Evolutionary conservation across 2,888 invertebrate genomes (phyloP), one percentile per base, ranked within the genome.

Genomic region (Eremobia ochroleuca): DNA sequence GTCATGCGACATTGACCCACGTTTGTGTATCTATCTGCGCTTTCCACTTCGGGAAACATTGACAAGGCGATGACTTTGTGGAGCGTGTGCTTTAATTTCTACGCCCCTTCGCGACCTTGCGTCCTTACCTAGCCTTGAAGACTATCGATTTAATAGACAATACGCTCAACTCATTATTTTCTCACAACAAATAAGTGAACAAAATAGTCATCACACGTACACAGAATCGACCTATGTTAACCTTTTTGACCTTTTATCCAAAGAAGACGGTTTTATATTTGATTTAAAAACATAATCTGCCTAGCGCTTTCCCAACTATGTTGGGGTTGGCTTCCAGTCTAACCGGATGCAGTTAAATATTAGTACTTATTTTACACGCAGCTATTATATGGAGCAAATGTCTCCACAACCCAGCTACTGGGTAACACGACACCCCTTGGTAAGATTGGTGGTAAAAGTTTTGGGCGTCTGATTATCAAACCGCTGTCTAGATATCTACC

Each of bases 71-170:
- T 58, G 46, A 3, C 21, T 34, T 65, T 65, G 13, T 52, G 5
- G 5, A 52, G 34, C 43, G 28, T 25, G 40, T 75, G 43, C 43
- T 64, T 75, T 37, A 18, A 74, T 58, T 31, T 76, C 52, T 43
- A 18, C 52, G 55, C 43, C 52, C 18, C 11, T 28, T 34, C 4
- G 28, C 31, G 18, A 43, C 67, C 31, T 59, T 61, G 28, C 34
- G 49, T 18, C 34, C 77, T 61, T 3, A 28, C 25, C 13, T 37
- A 11, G 9, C 65, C 43, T 72, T 79, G 72, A 79, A 79, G 28
- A 52, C 21, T 8, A 79, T 79, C 65, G 77, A 77, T 77, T 55
- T 37, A 9, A 77, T n/a, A 43, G 61, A 62, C 61, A 77, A 52
- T 77, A 77, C 4, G 40, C 25, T 8, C 67, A 13, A 25, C 13